phyloP scores from a whole-genome alignment of 2,797 vertebrate species.

The Phoebastria nigripes region DNA sequence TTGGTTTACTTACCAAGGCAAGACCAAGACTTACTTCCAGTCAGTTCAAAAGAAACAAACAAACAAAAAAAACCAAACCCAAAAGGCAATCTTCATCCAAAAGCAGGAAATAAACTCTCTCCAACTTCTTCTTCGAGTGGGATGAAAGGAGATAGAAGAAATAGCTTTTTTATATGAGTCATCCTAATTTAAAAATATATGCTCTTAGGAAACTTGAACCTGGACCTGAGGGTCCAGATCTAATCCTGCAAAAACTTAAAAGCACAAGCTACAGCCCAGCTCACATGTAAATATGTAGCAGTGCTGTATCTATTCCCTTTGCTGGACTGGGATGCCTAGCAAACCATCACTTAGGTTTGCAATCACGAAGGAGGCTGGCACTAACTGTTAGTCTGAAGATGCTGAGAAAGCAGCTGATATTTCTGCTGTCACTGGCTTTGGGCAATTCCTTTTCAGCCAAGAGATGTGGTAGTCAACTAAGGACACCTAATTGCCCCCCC shows the following conservation, averaged over 20 bases:
- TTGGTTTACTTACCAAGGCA: background rate
- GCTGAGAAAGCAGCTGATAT: background rate
- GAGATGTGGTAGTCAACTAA: background rate
- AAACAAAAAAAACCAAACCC: background rate
- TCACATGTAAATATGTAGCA: fast-evolving
- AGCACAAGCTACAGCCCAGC: background rate
- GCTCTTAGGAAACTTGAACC: background rate
- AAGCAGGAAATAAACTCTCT: background rate
- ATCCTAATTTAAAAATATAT: background rate
- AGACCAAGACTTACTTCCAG: background rate
- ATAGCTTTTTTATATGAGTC: background rate
- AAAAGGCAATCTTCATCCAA: background rate
- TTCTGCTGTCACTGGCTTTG: background rate
- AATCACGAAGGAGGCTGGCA: background rate
- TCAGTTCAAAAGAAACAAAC: background rate
- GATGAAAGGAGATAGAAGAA: background rate
- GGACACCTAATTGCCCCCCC: background rate
- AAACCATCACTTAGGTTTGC: background rate
- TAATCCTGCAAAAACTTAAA: background rate
- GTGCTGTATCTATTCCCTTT: background rate
- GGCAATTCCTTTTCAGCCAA: background rate
- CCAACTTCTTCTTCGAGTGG: background rate
- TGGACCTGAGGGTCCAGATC: background rate
- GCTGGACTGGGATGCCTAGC: background rate
- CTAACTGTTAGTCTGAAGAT: background rate